A percentile compares a stretch with the other conserved stretches of the same genome.
Conservation (phyloP, 2,888 invertebrate species). For the Eupithecia abbreviata region DNA sequence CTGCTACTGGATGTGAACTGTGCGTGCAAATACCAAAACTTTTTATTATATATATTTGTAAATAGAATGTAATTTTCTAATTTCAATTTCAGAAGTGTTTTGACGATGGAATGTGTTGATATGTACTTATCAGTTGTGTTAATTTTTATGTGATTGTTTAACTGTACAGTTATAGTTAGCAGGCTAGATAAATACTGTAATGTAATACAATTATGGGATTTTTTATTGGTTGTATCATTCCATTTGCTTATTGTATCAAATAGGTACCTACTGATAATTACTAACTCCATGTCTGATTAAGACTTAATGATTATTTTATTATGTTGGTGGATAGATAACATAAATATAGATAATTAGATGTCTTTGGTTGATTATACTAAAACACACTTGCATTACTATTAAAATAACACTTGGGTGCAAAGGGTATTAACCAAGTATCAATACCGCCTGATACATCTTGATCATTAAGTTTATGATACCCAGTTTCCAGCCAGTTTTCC, state of each 20-base stretch:
- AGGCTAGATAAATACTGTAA: slow-evolving; percentile 53
- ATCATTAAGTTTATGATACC: background rate
- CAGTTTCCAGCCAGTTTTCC: background rate
- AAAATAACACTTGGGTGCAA: slow-evolving; percentile 1
- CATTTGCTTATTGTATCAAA: background rate
- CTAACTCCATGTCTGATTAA: background rate
- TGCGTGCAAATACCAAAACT: slow-evolving; percentile 39
- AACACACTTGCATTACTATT: background rate
- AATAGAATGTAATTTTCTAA: slow-evolving; percentile 60
- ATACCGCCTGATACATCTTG: background rate
- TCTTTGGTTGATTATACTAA: background rate
- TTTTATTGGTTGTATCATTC: slow-evolving; percentile 33
- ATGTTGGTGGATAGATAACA: background rate
- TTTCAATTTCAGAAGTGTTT: slow-evolving; percentile 44
- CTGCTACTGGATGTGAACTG: slow-evolving; percentile 25
- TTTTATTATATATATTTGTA: slow-evolving; percentile 70
- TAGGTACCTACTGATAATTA: background rate
- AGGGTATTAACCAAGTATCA: background rate
- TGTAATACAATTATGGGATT: slow-evolving; percentile 59
- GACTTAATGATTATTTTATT: background rate
- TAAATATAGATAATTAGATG: background rate
- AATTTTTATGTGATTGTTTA: slow-evolving; percentile 60
- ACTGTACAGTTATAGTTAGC: slow-evolving; percentile 53
- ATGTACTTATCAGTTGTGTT: slow-evolving; percentile 76
- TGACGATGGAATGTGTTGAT: slow-evolving; percentile 54